phyloP scores from a whole-genome alignment of 2,113 vertebrate species.

The Mirounga angustirostris region DNA sequence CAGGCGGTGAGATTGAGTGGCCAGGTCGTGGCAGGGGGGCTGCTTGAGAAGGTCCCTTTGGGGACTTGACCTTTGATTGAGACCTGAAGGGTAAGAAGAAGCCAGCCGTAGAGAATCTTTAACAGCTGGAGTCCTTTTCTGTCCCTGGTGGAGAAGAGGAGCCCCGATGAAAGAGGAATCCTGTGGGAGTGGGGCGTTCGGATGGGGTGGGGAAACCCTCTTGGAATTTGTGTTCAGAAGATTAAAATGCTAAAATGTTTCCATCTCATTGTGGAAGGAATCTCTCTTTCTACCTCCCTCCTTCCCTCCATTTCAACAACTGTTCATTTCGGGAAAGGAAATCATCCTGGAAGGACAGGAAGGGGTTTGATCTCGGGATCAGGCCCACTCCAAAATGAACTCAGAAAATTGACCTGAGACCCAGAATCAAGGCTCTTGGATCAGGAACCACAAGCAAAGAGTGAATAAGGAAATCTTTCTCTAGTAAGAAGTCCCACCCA shows the following conservation, averaged over 20 bases:
- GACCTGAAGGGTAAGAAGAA: neutral
- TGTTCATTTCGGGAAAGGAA: constrained; percentile 52
- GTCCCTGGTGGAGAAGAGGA: neutral
- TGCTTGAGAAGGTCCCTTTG: neutral
- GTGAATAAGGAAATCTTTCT: neutral
- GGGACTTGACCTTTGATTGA: neutral
- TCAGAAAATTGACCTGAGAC: neutral
- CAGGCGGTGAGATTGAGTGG: neutral
- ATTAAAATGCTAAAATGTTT: constrained; percentile 4
- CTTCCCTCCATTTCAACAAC: neutral
- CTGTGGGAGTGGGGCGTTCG: neutral
- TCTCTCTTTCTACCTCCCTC: neutral
- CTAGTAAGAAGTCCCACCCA: neutral
- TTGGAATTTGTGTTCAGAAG: neutral
- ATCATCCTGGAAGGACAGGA: constrained; percentile 7
- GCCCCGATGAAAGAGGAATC: neutral
- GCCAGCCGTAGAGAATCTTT: neutral
- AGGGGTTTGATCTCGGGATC: neutral
- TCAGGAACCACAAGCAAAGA: neutral
- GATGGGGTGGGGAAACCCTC: neutral
- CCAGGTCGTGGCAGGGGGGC: accelerated
- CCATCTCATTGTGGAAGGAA: neutral
- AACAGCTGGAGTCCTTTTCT: neutral
- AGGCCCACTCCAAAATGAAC: neutral
- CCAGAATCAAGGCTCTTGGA: neutral